Percentiles rank a stretch among this genome's conserved stretches.
Conservation (phyloP, 1,140 invertebrate genomes). For the Riptortus pedestris region DNA sequence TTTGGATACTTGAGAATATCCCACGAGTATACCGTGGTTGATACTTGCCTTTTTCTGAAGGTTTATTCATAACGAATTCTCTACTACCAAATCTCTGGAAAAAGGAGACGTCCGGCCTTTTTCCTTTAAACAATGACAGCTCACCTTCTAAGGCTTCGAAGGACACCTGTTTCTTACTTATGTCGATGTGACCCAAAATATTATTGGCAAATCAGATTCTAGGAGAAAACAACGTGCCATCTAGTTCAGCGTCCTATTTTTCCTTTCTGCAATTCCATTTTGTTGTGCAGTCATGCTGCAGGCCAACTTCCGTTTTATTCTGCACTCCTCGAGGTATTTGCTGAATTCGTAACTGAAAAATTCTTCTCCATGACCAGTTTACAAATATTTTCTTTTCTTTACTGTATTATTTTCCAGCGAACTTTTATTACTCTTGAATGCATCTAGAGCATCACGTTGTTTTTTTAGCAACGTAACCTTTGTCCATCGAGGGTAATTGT, state of each 20-base stretch:
- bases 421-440: not conserved
- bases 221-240: conserved; percentile 35
- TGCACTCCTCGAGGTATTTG: not conserved
- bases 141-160: not conserved
- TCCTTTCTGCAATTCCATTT: conserved; percentile 39
- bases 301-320: not conserved
- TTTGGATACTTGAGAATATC: not conserved
- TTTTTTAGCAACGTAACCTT: not conserved
- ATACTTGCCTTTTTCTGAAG: not conserved
- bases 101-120: not conserved
- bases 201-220: conserved; percentile 33
- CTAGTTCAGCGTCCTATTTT: conserved; percentile 37
- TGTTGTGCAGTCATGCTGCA: conserved; percentile 35
- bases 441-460: not conserved
- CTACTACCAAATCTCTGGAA: not conserved
- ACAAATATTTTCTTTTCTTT: not conserved
- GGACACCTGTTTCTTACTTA: conserved; percentile 1
- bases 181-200: conserved; percentile 33
- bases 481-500: not conserved
- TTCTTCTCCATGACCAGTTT: not conserved
- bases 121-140: not conserved
- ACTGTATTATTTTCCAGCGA: not conserved
- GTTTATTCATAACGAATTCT: not conserved
- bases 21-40: not conserved
- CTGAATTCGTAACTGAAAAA: not conserved